Conservation (phyloP, 2,113 vertebrate species). For the Microtus montanus region DNA sequence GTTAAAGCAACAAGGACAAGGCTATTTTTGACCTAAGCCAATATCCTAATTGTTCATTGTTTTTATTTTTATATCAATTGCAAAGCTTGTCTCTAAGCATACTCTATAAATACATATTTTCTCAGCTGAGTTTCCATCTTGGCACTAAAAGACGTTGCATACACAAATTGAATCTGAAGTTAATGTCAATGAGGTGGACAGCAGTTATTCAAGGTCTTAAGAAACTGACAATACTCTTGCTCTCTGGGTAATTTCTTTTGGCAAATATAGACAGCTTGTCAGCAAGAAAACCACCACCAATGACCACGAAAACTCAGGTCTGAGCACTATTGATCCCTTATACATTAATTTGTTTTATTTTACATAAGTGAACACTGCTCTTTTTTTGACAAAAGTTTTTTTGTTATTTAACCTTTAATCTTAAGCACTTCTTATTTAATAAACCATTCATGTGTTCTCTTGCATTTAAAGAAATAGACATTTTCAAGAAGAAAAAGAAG, state of each 20-base stretch:
- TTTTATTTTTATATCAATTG: neutral
- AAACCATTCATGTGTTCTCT: neutral
- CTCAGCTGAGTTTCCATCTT: neutral
- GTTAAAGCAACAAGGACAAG: slow-evolving; percentile 8
- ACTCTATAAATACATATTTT: neutral
- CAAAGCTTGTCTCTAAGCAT: neutral
- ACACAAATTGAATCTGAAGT: neutral
- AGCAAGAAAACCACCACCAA: slow-evolving; percentile 8
- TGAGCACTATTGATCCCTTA: neutral
- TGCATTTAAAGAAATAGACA: neutral
- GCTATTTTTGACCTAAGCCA: neutral
- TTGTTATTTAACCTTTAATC: slow-evolving; percentile 5
- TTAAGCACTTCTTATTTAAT: neutral
- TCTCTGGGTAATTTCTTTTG: neutral
- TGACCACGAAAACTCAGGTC: neutral
- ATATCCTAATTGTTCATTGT: neutral
- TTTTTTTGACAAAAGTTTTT: neutral
- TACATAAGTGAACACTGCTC: neutral
- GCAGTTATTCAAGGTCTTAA: neutral
- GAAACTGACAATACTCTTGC: neutral
- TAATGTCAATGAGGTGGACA: neutral
- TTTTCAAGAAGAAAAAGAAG: neutral
- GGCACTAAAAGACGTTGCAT: neutral
- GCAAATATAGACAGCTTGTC: neutral
- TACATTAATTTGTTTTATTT: neutral